phyloP scores from a whole-genome alignment of 1,140 invertebrate genomes.

The Chlorops oryzae region DNA sequence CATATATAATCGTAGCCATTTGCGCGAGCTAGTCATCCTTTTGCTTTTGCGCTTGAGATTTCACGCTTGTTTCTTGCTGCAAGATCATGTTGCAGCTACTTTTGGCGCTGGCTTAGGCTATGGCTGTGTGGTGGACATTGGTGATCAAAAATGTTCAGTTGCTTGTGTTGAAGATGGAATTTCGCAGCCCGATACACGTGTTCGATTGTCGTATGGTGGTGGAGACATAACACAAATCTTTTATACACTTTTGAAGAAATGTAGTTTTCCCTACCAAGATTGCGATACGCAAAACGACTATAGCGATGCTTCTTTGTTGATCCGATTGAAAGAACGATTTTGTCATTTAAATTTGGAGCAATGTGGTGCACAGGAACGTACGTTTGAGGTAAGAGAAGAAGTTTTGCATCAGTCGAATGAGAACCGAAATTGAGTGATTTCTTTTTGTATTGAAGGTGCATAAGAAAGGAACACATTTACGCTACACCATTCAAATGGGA shows the following conservation, averaged over 20 bases:
- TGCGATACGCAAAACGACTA: slow-evolving; percentile 62
- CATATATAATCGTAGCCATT: slow-evolving; percentile 80
- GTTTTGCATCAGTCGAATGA: slow-evolving; percentile 2
- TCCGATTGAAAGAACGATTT: slow-evolving; percentile 81
- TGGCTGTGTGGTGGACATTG: slow-evolving; percentile 92
- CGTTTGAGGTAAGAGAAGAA: slow-evolving; percentile 39
- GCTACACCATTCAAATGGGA: slow-evolving; percentile 77
- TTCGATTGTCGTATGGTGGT: slow-evolving; percentile 82
- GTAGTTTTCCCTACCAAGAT: slow-evolving; percentile 79
- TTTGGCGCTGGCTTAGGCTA: slow-evolving; percentile 88
- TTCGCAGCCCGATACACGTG: slow-evolving; percentile 79
- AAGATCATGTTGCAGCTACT: slow-evolving; percentile 88
- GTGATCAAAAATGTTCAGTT: slow-evolving; percentile 91
- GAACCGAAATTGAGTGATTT: neutral
- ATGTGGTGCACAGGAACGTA: slow-evolving; percentile 38
- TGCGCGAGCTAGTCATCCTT: slow-evolving; percentile 78
- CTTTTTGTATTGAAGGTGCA: slow-evolving; percentile 5
- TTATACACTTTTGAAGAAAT: slow-evolving; percentile 79
- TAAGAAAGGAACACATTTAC: slow-evolving; percentile 46
- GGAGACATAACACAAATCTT: slow-evolving; percentile 82
- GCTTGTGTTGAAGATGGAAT: slow-evolving; percentile 96
- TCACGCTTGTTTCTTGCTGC: slow-evolving; percentile 74
- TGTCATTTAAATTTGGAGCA: slow-evolving; percentile 78
- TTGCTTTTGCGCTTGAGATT: slow-evolving; percentile 80
- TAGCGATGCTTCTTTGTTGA: slow-evolving; percentile 67